A percentile compares a stretch with the other conserved stretches of the same genome.
Conservation (phyloP, 1,140 invertebrate species). For the Anastrepha obliqua region DNA sequence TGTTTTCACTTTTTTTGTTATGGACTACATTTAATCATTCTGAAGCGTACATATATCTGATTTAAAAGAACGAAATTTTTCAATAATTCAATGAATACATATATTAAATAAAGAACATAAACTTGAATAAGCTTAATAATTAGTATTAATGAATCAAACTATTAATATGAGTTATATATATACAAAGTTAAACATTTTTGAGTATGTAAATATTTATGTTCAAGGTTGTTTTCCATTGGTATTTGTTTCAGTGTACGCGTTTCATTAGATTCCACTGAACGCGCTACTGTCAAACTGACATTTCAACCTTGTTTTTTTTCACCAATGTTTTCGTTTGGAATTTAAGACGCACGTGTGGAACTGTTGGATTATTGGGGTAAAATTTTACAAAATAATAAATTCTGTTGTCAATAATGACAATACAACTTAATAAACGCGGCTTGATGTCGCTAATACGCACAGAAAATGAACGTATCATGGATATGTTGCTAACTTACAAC, state of each 20-base stretch:
- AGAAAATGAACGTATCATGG: slow-evolving; percentile 60
- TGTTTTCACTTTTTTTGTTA: no score
- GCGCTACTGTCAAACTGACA: slow-evolving; percentile 18
- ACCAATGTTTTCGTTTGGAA: slow-evolving; percentile 6
- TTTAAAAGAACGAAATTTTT: no score
- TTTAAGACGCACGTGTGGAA: slow-evolving; percentile 45
- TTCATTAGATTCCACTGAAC: slow-evolving; percentile 27
- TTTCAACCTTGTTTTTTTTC: not conserved
- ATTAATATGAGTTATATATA: no score
- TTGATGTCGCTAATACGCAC: slow-evolving; percentile 53
- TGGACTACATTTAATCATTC: no score
- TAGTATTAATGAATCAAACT: no score
- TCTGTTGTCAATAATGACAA: slow-evolving; percentile 49
- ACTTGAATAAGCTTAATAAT: no score
- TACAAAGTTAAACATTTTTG: no score
- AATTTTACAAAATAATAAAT: slow-evolving; percentile 39
- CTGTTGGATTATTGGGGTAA: not conserved
- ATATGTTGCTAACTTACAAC: slow-evolving; percentile 58
- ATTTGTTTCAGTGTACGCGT: slow-evolving; percentile 18
- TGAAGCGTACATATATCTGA: no score
- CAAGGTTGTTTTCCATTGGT: no score
- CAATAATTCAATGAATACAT: no score
- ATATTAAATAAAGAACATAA: no score
- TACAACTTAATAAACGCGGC: slow-evolving; percentile 57
- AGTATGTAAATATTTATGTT: no score